These are phyloP conservation scores for Benthosema pterotum DNA, from an alignment of 2,797 vertebrate genomes.

Conservation along the genomic window DNA sequence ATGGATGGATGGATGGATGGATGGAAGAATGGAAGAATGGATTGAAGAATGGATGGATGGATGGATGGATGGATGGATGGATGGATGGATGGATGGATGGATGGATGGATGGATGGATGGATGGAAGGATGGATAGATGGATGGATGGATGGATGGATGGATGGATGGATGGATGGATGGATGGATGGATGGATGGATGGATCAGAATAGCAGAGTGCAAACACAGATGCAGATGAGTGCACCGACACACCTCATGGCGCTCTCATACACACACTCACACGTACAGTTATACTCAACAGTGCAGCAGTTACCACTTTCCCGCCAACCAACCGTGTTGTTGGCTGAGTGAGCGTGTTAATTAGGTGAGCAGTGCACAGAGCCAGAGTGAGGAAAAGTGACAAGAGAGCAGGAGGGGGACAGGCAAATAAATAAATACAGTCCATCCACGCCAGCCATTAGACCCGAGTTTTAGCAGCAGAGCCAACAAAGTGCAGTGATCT, in stretches of 20 bases:
- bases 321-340: slow-evolving; percentile 42
- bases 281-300: slow-evolving; percentile 12
- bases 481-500: slow-evolving; percentile 47
- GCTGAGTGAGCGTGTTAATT: slow-evolving; percentile 59
- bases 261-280: slow-evolving; percentile 10
- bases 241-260: background rate
- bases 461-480: slow-evolving; percentile 52
- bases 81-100: no score
- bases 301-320: slow-evolving; percentile 19
- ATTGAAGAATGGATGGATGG: no score
- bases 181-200: no score
- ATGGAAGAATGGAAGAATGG: no score
- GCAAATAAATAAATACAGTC: slow-evolving; percentile 31
- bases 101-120: no score
- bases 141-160: no score
- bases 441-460: slow-evolving; percentile 41
- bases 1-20: no score
- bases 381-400: slow-evolving; percentile 26
- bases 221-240: background rate
- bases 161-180: no score
- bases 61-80: no score
- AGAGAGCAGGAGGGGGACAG: slow-evolving; percentile 45
- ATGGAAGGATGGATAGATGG: no score
- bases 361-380: slow-evolving; percentile 52
- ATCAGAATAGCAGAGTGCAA: no score